Conservation (phyloP, 2,113 vertebrate genomes). For the Cyanoderma ruficeps region DNA sequence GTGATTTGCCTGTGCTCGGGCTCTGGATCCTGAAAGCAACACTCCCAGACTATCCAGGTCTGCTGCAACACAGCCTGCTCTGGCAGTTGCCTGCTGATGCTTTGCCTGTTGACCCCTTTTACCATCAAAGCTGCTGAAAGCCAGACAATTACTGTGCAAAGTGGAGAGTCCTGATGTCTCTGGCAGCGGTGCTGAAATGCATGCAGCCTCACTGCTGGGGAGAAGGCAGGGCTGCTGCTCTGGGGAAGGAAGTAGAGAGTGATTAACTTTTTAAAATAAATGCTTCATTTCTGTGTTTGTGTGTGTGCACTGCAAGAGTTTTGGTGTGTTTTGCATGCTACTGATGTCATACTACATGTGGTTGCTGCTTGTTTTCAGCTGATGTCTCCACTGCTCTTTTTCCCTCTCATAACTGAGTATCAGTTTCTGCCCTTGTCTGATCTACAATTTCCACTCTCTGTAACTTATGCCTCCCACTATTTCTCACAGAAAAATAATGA, state of each 20-base stretch:
- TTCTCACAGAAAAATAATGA: constrained; percentile 47
- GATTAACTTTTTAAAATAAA: background rate
- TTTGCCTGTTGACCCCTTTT: background rate
- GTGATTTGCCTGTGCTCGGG: background rate
- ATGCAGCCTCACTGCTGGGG: background rate
- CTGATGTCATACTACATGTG: background rate
- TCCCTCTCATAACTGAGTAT: constrained; percentile 6
- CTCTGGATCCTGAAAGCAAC: background rate
- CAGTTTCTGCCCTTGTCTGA: constrained; percentile 34
- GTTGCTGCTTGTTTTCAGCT: background rate
- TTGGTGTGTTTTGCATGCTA: background rate
- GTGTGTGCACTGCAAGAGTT: background rate
- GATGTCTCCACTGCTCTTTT: constrained; percentile 28
- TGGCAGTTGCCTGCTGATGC: background rate
- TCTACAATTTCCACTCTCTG: background rate
- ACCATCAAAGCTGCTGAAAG: background rate
- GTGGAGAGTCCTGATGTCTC: background rate
- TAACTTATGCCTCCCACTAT: constrained; percentile 48
- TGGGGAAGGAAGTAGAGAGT: background rate
- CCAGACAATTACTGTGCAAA: background rate
- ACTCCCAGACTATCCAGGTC: background rate
- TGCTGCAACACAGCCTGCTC: background rate
- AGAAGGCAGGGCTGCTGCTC: background rate
- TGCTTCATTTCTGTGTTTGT: background rate
- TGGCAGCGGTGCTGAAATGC: background rate